Conservation (phyloP, 2,113 vertebrate genomes). For the Brachyistius frenatus region DNA sequence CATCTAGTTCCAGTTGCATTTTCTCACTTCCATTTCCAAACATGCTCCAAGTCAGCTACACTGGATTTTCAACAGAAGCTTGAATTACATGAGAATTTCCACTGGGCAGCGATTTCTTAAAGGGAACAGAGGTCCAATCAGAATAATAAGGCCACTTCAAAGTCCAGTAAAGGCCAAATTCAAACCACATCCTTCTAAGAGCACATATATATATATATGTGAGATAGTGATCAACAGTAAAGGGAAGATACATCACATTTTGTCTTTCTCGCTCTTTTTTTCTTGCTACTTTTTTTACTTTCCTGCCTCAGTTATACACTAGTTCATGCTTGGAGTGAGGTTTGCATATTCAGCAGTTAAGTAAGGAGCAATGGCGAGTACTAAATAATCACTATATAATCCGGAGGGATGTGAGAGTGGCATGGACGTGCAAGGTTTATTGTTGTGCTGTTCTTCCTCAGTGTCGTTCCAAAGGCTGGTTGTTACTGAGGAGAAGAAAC, state of each 20-base stretch:
- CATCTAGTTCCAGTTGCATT: not conserved
- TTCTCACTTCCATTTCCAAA: conserved; percentile 15
- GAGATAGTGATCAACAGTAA: not conserved
- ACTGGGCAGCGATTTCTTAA: conserved; percentile 6
- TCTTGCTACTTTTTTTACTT: not conserved
- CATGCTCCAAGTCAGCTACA: not conserved
- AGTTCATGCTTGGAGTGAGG: conserved; percentile 24
- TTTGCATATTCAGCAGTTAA: conserved; percentile 35
- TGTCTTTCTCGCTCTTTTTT: not conserved
- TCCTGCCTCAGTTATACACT: not conserved
- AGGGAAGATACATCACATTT: conserved; percentile 2
- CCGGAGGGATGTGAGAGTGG: conserved; percentile 27
- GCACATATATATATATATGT: not conserved
- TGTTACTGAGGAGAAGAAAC: conserved; percentile 60
- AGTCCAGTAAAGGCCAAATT: not conserved
- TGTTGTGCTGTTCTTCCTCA: conserved; percentile 32
- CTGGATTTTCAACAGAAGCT: not conserved
- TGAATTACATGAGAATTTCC: not conserved
- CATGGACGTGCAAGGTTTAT: conserved; percentile 33
- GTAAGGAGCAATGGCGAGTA: not conserved
- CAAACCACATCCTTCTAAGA: too few species aligned
- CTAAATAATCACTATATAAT: conserved; percentile 18
- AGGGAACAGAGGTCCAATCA: not conserved
- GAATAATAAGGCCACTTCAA: not conserved
- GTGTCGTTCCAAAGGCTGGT: conserved; percentile 39